These are phyloP conservation scores for Holacanthella duospinosa DNA, from an alignment of 2,888 invertebrate genomes.

Conservation along the genomic window DNA sequence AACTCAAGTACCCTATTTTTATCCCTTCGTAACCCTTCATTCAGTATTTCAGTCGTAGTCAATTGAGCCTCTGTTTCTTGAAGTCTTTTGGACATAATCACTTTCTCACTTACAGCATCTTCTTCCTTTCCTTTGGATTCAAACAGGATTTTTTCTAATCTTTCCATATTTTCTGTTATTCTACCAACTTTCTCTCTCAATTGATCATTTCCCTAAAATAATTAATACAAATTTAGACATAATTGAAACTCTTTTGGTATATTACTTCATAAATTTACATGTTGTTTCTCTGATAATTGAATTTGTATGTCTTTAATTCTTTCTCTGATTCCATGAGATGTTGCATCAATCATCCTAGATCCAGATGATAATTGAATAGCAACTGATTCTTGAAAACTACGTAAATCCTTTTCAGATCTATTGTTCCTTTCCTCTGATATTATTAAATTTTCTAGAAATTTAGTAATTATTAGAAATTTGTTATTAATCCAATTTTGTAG, in stretches of 20 bases:
- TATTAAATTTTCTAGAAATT: slow-evolving; percentile 54
- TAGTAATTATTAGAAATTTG: background rate
- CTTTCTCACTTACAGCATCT: slow-evolving; percentile 63
- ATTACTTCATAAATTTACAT: slow-evolving; percentile 46
- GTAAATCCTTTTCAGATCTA: slow-evolving; percentile 55
- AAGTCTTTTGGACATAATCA: slow-evolving; percentile 60
- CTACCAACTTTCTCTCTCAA: slow-evolving; percentile 63
- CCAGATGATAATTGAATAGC: slow-evolving; percentile 61
- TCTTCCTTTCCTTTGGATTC: slow-evolving; percentile 55
- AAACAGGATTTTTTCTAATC: slow-evolving; percentile 56
- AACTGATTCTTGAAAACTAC: slow-evolving; percentile 59
- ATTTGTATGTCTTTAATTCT: slow-evolving; percentile 62
- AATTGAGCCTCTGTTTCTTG: slow-evolving; percentile 71
- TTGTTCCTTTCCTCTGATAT: slow-evolving; percentile 58
- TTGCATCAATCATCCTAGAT: slow-evolving; percentile 62
- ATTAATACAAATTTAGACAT: too few species aligned
- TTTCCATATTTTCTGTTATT: slow-evolving; percentile 60
- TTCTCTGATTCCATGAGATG: slow-evolving; percentile 67
- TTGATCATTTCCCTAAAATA: slow-evolving; percentile 50
- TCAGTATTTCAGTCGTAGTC: slow-evolving; percentile 57
- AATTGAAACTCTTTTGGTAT: background rate
- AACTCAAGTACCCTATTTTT: slow-evolving; percentile 56
- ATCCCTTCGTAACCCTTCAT: slow-evolving; percentile 62
- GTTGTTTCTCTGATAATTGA: slow-evolving; percentile 64
- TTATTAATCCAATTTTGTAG: background rate